Base-by-base conservation (phyloP, 2,888 invertebrate species). In the Dicyrtoma fusca region DNA sequence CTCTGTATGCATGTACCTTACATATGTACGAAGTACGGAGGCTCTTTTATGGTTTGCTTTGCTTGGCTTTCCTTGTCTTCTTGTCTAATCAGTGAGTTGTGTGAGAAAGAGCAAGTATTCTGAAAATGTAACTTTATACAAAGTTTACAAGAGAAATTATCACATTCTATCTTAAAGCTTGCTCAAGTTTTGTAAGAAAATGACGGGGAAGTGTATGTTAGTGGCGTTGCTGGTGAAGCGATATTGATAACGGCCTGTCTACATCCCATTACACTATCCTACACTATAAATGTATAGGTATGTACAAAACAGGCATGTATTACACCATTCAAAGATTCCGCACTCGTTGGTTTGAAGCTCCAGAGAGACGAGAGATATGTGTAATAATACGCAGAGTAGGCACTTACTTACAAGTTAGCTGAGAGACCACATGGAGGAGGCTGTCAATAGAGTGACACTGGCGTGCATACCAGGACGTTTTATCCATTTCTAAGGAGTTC, bases 401-500 rank as follows among this genome's bases (percentile, higher is more conserved):
- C 51, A 51, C 17, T 51, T 14, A 14, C 14, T 14, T 51, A n/a
- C 51, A 51, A 17, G 5, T 49, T 17, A 19, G 34, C 11, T 6
- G 44, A 8, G 63, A 59, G 63, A 63, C 63, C 49, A 64, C 64
- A 64, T 64, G 25, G 19, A 51, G 64, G 49, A 49, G 49, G 14
- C 14, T 34, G 14, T 61, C 17, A 61, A 61, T 61, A 42, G 42
- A 61, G 11, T 61, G 61, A 26, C 61, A 61, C 17, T n/a, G 44
- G 61, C 21, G 61, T 61, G 44, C 61, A 61, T 61, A 68, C 44
- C n/a, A 19, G 6, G 45, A 42, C 55, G 57, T 68, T 68, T 68
- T 59, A 68, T 68, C 68, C 68, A 68, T 68, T 68, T 68, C 68
- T 68, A 68, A 73, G 73, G 71, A 73, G 72, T 66, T 76, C 76